Base-by-base conservation (phyloP, 2,888 invertebrate species). In the Chymomyza amoena region DNA sequence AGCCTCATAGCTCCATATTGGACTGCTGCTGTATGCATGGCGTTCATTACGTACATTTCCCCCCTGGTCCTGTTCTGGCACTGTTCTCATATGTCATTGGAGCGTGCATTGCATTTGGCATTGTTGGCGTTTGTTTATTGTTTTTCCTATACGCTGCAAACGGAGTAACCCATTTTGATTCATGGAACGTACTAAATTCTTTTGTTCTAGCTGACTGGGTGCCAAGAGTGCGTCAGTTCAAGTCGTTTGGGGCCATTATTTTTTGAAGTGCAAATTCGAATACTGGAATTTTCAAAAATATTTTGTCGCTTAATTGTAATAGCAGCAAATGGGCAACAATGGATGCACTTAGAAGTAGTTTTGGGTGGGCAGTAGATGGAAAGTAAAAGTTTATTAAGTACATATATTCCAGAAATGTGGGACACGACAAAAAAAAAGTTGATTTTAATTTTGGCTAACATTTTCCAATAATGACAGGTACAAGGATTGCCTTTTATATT, bases 21-120 rank as follows among this genome's bases (percentile, higher is more conserved):
- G n/a, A n/a, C 15, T 15, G 16, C 15, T 15, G 16, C 52, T 51
- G 51, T 51, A 32, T 45, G 6, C 10, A 45, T 13, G 13, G 5
- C 39, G 39, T 13, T 4, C 39, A 45, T 45, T 45, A 45, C 39
- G 39, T 45, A 3, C 13, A 15, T 45, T 45, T 45, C 13, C 39
- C 36, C 10, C 32, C 51, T n/a, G 52, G 39, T 10, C 32, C 67
- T 61, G 56, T 32, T 57, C 51, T n/a, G 52, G 39, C 2, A 25
- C 67, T 61, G 56, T 32, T 57, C 62, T 66, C 78, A 70, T 69
- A 67, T 81, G 72, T 78, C 82, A 80, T 71, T 78, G 62, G 76
- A 39, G 70, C 70, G 65, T 72, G 68, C 65, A 72, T 80, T 73
- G 69, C 39, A 56, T 64, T 64, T 28, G 64, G 54, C 70, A 61